Evolutionary conservation across 2,888 invertebrate genomes (phyloP), one percentile per base, ranked within the genome.

Genomic region (Trilocha varians): DNA sequence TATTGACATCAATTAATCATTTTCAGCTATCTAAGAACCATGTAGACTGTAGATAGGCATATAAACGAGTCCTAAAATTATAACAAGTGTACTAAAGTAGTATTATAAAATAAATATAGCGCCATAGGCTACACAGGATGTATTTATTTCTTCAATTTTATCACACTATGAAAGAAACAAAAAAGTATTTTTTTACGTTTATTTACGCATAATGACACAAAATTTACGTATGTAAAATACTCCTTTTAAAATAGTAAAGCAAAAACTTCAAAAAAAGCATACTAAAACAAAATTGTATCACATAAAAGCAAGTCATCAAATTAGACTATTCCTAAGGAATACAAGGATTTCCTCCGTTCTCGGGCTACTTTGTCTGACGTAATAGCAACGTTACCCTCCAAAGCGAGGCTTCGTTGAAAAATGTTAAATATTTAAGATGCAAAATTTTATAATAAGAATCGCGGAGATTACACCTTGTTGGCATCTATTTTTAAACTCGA

Each of bases 361-460:
- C 53, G 45, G 53, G 58, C 62, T 62, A 69, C 69, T 70, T 70
- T 68, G 69, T 63, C 61, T 62, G 60, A 57, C 62, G 62, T 71
- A 73, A 73, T 71, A 61, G 59, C 66, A 52, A 59, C 59, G 68
- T 72, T 70, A 66, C 70, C 72, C 70, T 65, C 67, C 61, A 25
- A 25, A 25, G 25, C 50, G 56, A 50, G 52, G 48, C 53, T 49
- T 52, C 53, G 63, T 70, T 77, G 78, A 76, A 77, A 77, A 79
- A 78, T 78, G 73, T 75, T 62, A 67, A 76, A 76, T 75, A 76
- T 80, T 78, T 67, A 70, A 73, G 74, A 78, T 79, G 71, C 73
- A 72, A 80, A 76, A 79, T 78, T 78, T 79, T 77, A 78, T 82
- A 83, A 82, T 79, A 83, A 79, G 76, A 66, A 74, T 73, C 62